Percentiles rank a stretch among this genome's conserved stretches.
Conservation (phyloP, 2,113 vertebrate genomes). For the Bettongia penicillata region DNA sequence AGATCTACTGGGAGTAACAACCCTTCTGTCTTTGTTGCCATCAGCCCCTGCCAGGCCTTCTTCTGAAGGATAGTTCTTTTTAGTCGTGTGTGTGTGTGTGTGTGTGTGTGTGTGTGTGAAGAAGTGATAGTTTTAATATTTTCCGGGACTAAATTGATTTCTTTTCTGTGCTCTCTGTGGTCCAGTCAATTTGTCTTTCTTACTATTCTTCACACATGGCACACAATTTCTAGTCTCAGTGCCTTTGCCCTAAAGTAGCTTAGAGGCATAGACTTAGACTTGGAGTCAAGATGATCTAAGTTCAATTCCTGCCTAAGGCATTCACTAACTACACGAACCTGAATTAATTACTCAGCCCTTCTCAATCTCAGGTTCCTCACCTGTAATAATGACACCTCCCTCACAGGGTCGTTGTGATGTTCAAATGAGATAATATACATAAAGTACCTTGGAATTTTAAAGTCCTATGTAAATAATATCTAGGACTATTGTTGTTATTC, state of each 20-base stretch:
- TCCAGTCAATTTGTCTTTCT: not conserved
- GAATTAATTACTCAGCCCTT: not conserved
- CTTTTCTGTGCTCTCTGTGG: not conserved
- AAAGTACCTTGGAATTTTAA: not conserved
- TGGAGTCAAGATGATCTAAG: not conserved
- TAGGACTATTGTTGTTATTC: not conserved
- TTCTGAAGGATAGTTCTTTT: not conserved
- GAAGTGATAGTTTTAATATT: not conserved
- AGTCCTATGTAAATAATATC: not conserved
- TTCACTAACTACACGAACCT: not conserved
- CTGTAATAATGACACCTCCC: not conserved
- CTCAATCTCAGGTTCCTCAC: not conserved
- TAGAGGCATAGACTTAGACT: not conserved
- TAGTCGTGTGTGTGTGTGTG: not conserved
- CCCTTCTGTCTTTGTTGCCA: not conserved
- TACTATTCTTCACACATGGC: not conserved
- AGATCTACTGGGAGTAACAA: not conserved
- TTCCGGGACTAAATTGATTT: not conserved
- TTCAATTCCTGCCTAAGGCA: not conserved
- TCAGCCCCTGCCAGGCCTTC: not conserved
- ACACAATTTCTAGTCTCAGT: not conserved
- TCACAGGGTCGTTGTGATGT: not conserved
- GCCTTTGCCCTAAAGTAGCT: not conserved
- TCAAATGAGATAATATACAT: not conserved
- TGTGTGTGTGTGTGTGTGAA: not conserved